Base-by-base conservation (phyloP, 2,113 vertebrate genomes). In the Pseudopipra pipra region DNA sequence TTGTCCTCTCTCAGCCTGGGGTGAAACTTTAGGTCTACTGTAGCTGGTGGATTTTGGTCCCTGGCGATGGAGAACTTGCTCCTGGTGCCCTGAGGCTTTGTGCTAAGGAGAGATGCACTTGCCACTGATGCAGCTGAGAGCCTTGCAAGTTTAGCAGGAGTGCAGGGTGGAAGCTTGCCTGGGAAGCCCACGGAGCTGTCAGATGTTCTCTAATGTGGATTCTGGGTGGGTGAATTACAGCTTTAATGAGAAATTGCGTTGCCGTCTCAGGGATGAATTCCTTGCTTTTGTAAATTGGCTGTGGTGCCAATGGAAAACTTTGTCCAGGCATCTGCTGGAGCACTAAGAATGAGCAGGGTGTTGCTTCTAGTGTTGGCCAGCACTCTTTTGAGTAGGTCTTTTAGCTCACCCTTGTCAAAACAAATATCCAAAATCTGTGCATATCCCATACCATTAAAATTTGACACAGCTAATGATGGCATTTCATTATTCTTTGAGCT, bases 401-500 rank as follows among this genome's bases (percentile, higher is more conserved):
- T 41, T 75, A 86, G 55, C 47, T 70, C 33, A 72, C 33, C 31
- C n/a, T 85, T 85, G 76, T 31, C 73, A 73, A 87, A 94, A 75
- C 55, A 68, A 75, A 33, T 35, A 25, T 80, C 21, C 12, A 46
- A 59, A 82, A 65, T 70, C 74, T 6, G 0, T 68, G 25, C 30
- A 35, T 71, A 55, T 68, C 44, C 30, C 35, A 28, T 41, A 22
- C 27, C 46, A n/a, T n/a, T 89, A 81, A 72, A 86, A 78, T 63
- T 25, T 61, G 74, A 73, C 27, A 33, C 30, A 47, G 24, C 49
- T 86, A 52, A 77, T 77, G 71, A 92, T 89, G 80, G 35, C 33
- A 35, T 93, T 89, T 71, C 67, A 8, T 86, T 75, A 46, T 85
- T 93, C 84, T 77, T 72, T 63, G 73, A 62, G 51, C 62, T 35